Evolutionary conservation across 2,797 vertebrate genomes (phyloP).

Genomic region (Sphenodon punctatus): DNA sequence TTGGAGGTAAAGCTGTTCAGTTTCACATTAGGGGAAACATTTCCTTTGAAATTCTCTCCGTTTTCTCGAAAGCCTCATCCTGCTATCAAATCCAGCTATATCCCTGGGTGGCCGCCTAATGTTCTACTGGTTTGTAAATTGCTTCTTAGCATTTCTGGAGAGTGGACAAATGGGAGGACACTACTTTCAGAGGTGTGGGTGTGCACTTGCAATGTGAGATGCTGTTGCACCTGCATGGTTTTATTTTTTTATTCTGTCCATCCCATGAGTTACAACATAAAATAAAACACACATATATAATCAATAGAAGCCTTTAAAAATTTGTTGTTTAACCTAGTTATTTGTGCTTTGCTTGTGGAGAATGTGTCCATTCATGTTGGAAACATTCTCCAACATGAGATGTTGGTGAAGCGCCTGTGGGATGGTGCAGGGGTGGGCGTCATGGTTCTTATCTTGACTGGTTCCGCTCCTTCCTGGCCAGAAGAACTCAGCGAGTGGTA

Average conservation of each 20-base stretch:
- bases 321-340: no score
- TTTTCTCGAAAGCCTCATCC: not conserved
- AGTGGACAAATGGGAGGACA: not conserved
- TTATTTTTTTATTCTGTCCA: no score
- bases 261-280: no score
- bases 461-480: no score
- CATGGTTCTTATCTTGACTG: no score
- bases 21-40: not conserved
- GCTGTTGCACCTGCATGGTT: not conserved
- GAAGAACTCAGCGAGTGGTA: no score
- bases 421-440: no score
- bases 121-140: not conserved
- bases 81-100: not conserved
- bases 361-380: constrained; percentile 2
- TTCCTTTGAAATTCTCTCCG: constrained; percentile 4
- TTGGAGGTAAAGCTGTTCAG: constrained; percentile 7
- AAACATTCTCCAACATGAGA: no score
- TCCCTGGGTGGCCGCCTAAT: not conserved
- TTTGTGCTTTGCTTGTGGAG: not conserved
- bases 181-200: not conserved
- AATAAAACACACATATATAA: no score
- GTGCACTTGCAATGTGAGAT: not conserved
- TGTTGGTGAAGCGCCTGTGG: no score
- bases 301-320: no score
- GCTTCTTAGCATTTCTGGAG: not conserved